phyloP scores from a whole-genome alignment of 2,797 vertebrate genomes.

The Argyrosomus regius region DNA sequence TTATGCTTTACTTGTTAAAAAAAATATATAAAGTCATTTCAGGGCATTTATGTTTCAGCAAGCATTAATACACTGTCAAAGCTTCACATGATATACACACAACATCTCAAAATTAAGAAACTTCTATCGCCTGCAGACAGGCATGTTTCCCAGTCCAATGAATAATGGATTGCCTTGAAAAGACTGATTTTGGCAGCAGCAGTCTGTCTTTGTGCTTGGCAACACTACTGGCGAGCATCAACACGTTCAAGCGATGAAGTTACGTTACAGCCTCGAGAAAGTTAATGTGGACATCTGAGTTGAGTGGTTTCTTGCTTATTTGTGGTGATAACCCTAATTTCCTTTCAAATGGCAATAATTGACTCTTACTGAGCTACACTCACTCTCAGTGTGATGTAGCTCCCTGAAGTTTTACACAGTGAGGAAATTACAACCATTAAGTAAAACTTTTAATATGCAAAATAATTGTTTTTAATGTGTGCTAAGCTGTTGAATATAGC shows the following conservation, averaged over 20 bases:
- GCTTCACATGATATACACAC: constrained; percentile 6
- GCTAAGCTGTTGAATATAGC: not conserved
- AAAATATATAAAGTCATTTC: not conserved
- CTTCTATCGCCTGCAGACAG: constrained; percentile 13
- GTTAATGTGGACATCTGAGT: constrained; percentile 45
- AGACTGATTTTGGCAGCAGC: constrained; percentile 52
- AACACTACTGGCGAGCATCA: constrained; percentile 36
- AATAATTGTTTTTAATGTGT: not conserved
- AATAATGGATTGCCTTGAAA: constrained; percentile 59
- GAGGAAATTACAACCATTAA: not conserved
- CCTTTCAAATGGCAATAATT: constrained; percentile 20
- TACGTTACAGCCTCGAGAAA: constrained; percentile 43
- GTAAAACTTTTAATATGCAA: not conserved
- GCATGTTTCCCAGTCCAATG: constrained; percentile 38
- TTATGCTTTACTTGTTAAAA: not conserved
- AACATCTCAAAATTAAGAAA: constrained; percentile 22
- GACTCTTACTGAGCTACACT: constrained; percentile 1
- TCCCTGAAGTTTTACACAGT: not conserved
- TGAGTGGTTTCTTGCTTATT: constrained; percentile 33
- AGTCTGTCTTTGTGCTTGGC: constrained; percentile 46
- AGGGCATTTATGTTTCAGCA: constrained; percentile 5
- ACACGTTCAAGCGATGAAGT: constrained; percentile 36
- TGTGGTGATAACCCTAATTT: constrained; percentile 23
- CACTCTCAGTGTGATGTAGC: not conserved
- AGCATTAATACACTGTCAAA: constrained; percentile 20